Conservation (phyloP, 2,797 vertebrate genomes). For the Macrochelys suwanniensis region DNA sequence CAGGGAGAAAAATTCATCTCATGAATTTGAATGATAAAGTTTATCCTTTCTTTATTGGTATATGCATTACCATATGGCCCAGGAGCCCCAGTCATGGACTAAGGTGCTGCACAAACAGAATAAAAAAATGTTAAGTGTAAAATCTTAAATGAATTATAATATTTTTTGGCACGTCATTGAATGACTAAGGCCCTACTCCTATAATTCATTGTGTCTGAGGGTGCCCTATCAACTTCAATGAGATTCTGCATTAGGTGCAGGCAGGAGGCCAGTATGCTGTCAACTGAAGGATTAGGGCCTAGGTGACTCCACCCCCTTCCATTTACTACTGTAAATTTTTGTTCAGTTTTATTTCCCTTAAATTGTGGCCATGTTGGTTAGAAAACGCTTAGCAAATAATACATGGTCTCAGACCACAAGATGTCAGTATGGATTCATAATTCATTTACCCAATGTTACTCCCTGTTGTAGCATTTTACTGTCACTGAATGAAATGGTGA, state of each 20-base stretch:
- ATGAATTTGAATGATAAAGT: neutral
- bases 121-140: neutral
- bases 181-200: neutral
- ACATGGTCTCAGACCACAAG: conserved; percentile 40
- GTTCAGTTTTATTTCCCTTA: neutral
- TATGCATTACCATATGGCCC: neutral
- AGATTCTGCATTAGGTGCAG: neutral
- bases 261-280: neutral
- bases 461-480: neutral
- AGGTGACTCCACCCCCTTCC: neutral
- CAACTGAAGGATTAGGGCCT: neutral
- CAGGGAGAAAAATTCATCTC: neutral
- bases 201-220: neutral
- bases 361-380: neutral
- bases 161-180: neutral
- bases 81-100: neutral
- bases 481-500: neutral
- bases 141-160: neutral
- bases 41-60: neutral
- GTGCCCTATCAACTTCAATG: neutral
- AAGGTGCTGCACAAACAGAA: neutral
- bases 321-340: neutral
- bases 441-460: neutral
- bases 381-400: neutral
- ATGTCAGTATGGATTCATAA: conserved; percentile 59